Conservation (phyloP, 2,888 invertebrate species). For the Pristionchus japonicus region DNA sequence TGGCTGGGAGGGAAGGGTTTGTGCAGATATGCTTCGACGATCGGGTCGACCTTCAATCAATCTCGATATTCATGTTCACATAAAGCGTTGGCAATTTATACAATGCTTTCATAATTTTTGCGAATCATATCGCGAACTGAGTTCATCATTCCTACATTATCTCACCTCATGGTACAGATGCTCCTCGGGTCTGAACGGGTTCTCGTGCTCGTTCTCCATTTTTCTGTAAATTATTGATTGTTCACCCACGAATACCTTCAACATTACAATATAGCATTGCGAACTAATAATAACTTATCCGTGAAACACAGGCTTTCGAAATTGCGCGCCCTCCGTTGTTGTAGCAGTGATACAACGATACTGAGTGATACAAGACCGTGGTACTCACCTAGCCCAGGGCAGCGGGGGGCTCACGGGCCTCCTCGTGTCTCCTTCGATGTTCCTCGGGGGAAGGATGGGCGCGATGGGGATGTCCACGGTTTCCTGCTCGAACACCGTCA, state of each 20-base stretch:
- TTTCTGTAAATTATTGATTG: conserved; percentile 55
- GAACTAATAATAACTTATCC: too few relatives aligned
- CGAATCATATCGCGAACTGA: too few relatives aligned
- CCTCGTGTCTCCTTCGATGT: conserved; percentile 54
- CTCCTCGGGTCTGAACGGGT: conserved; percentile 75
- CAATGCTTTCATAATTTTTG: too few relatives aligned
- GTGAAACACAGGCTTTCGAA: too few relatives aligned
- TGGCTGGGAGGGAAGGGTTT: conserved; percentile 66
- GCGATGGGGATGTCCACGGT: conserved; percentile 48
- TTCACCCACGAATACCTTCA: not conserved
- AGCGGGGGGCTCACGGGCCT: conserved; percentile 49
- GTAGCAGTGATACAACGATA: too few relatives aligned
- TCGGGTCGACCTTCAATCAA: conserved; percentile 70
- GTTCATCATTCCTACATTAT: too few relatives aligned
- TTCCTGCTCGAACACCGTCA: conserved; percentile 55
- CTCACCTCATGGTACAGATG: conserved; percentile 60
- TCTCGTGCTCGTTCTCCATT: conserved; percentile 72
- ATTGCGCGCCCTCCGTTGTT: too few relatives aligned
- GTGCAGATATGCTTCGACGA: conserved; percentile 73
- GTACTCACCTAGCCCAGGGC: conserved; percentile 33
- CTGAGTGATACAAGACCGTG: not conserved
- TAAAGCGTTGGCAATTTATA: not conserved
- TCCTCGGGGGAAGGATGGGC: conserved; percentile 63
- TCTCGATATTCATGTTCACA: not conserved
- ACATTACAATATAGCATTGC: not conserved